Evolutionary conservation across 2,797 vertebrate species (phyloP).

Genomic region (Australoheros facetus): DNA sequence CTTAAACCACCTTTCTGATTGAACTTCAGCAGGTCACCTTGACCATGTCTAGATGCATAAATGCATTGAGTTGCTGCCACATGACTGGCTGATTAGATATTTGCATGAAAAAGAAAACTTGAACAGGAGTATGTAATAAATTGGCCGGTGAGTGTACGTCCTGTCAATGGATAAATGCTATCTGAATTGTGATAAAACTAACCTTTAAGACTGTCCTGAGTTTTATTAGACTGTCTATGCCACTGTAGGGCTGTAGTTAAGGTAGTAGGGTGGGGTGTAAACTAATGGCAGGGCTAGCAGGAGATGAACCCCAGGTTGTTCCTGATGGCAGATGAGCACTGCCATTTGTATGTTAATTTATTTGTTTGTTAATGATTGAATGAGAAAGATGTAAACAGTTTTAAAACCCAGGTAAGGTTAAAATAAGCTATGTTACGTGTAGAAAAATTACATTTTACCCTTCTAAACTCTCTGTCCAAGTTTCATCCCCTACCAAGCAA

Average conservation of each 20-base stretch:
- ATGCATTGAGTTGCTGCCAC: no score
- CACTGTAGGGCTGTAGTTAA: neutral
- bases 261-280: neutral
- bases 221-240: neutral
- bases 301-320: neutral
- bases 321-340: neutral
- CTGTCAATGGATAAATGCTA: neutral
- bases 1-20: neutral
- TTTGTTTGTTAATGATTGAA: neutral
- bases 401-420: neutral
- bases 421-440: neutral
- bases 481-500: constrained; percentile 23
- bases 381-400: neutral
- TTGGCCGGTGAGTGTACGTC: neutral
- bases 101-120: neutral
- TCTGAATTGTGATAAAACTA: neutral
- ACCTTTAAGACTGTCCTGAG: neutral
- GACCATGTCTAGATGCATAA: no score
- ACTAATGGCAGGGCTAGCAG: neutral
- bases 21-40: no score
- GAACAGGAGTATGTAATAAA: neutral
- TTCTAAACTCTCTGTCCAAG: constrained; percentile 9
- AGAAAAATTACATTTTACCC: neutral
- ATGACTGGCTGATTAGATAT: neutral
- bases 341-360: neutral